Conservation (phyloP, 1,140 invertebrate genomes). For the Trichomalopsis sarcophagae region DNA sequence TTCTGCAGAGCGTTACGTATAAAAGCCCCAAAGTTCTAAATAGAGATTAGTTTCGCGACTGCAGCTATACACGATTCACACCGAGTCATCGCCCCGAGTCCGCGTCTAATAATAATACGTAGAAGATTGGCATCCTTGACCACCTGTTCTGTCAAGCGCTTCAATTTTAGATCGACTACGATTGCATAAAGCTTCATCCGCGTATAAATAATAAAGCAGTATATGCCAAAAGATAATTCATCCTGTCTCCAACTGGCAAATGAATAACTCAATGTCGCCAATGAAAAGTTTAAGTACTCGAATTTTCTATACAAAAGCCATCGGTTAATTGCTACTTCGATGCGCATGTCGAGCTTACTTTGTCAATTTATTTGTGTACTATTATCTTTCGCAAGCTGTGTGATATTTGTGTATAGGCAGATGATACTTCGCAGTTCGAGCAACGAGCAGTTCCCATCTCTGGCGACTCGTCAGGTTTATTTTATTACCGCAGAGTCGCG, state of each 20-base stretch:
- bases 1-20: too few species aligned
- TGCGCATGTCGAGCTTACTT: too few species aligned
- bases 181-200: not conserved
- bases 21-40: not conserved
- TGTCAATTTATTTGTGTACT: too few species aligned
- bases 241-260: not conserved
- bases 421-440: too few species aligned
- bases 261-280: too few species aligned
- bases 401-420: too few species aligned
- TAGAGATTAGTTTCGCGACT: slow-evolving; percentile 10
- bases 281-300: too few species aligned
- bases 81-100: slow-evolving; percentile 42
- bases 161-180: not conserved
- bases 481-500: slow-evolving; percentile 12
- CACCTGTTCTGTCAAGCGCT: slow-evolving; percentile 18
- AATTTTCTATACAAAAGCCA: too few species aligned
- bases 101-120: slow-evolving; percentile 22
- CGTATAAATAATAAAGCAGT: not conserved
- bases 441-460: too few species aligned
- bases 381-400: too few species aligned
- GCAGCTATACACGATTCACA: not conserved
- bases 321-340: too few species aligned
- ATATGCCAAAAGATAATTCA: not conserved
- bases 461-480: slow-evolving; percentile 31
- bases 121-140: not conserved